Conservation (phyloP, 2,113 vertebrate genomes). For the Ochotona curzoniae region DNA sequence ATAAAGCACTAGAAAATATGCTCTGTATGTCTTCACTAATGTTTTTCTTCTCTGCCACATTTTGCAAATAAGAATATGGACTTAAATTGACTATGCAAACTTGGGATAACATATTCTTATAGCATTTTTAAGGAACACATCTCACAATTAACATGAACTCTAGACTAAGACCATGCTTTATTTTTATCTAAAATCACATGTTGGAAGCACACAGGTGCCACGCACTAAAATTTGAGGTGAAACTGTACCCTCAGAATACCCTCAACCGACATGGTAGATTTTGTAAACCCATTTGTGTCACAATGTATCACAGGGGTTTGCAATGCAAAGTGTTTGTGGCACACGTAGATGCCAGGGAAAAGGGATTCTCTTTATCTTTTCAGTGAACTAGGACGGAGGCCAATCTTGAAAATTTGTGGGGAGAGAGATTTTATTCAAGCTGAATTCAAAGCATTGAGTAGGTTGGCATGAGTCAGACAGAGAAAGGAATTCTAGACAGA, state of each 20-base stretch:
- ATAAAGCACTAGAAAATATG: background rate
- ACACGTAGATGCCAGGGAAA: background rate
- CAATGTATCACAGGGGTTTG: background rate
- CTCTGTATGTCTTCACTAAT: background rate
- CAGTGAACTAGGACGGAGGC: background rate
- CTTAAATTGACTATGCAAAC: background rate
- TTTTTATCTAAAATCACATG: background rate
- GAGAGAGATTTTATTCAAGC: slow-evolving; percentile 33
- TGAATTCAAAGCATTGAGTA: background rate
- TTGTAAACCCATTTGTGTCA: background rate
- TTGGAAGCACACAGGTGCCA: background rate
- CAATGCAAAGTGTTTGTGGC: background rate
- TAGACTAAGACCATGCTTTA: background rate
- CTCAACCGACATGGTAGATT: background rate
- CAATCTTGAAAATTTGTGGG: slow-evolving; percentile 18
- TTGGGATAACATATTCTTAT: background rate
- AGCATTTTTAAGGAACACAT: background rate
- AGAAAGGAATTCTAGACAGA: background rate
- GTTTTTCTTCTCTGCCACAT: background rate
- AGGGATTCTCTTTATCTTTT: background rate
- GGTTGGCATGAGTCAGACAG: background rate
- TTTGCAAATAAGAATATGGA: background rate
- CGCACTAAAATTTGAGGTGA: background rate
- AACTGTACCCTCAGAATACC: background rate
- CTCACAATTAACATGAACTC: background rate